phyloP scores from a whole-genome alignment of 2,797 vertebrate species.

The Neosilurus mollespiculum region DNA sequence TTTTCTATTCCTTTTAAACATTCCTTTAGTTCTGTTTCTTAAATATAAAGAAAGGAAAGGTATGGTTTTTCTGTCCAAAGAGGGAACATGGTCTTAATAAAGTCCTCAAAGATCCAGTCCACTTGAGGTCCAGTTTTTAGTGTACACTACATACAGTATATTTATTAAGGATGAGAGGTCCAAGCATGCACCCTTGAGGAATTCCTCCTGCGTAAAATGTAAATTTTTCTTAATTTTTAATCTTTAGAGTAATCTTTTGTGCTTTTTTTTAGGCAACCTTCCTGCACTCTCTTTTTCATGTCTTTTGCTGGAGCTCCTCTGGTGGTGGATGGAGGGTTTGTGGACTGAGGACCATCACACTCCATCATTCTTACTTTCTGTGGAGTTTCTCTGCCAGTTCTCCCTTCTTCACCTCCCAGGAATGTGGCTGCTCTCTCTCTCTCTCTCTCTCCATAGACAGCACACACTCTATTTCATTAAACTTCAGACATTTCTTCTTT shows the following conservation, averaged over 20 bases:
- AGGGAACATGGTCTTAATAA: not conserved
- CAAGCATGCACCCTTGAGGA: not conserved
- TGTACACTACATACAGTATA: not conserved
- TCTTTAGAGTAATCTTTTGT: not conserved
- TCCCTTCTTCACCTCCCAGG: constrained; percentile 64
- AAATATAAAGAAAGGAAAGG: not conserved
- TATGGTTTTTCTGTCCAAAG: not conserved
- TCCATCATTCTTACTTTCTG: constrained; percentile 45
- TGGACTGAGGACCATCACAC: constrained; percentile 31
- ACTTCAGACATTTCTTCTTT: constrained; percentile 40
- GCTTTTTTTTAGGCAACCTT: constrained; percentile 4
- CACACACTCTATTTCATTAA: constrained; percentile 38
- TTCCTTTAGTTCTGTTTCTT: not conserved
- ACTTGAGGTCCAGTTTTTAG: not conserved
- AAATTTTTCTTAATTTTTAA: not conserved
- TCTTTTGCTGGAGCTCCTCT: constrained; percentile 6
- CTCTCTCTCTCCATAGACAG: constrained; percentile 37
- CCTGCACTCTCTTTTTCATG: constrained; percentile 18
- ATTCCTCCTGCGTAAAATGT: not conserved
- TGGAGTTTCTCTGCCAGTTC: constrained; percentile 41
- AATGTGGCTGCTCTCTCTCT: constrained; percentile 57
- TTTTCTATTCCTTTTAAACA: constrained; percentile 2
- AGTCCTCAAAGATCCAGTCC: not conserved
- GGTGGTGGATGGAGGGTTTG: constrained; percentile 28
- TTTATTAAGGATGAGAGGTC: not conserved